A percentile compares a stretch with the other conserved stretches of the same genome.
phyloP scores from a whole-genome alignment of 2,888 invertebrate genomes.

The Protodeltote pygarga region DNA sequence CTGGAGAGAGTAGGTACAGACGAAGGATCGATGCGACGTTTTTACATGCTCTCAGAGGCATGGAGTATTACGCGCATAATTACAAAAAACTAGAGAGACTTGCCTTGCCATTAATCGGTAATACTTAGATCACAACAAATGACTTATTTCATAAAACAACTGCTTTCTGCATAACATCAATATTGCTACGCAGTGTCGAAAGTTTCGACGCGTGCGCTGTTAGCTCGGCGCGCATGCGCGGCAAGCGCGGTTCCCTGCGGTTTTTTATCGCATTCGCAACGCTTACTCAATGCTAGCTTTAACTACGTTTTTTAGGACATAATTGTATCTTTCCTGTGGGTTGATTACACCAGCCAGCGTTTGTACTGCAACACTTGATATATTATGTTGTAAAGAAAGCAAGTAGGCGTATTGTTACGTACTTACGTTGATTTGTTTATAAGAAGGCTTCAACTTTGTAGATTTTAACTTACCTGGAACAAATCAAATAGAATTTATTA shows the following conservation, averaged over 20 bases:
- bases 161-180: constrained; percentile 31
- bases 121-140: too few species aligned
- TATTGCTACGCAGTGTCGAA: constrained; percentile 29
- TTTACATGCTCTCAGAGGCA: too few species aligned
- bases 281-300: constrained; percentile 30
- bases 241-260: constrained; percentile 37
- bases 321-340: constrained; percentile 43
- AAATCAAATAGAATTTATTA: too few species aligned
- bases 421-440: constrained; percentile 17
- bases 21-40: too few species aligned
- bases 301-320: constrained; percentile 36
- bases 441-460: too few species aligned
- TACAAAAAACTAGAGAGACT: too few species aligned
- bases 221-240: constrained; percentile 29
- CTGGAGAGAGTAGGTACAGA: too few species aligned
- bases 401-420: not conserved
- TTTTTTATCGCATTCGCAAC: constrained; percentile 35
- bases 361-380: constrained; percentile 23
- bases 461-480: too few species aligned
- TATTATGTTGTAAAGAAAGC: constrained; percentile 27
- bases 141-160: too few species aligned
- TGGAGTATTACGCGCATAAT: too few species aligned
- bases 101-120: too few species aligned
- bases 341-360: constrained; percentile 19
- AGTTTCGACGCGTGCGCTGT: constrained; percentile 22